Evolutionary conservation across 2,797 vertebrate species (phyloP).

Genomic region (Morelia viridis): DNA sequence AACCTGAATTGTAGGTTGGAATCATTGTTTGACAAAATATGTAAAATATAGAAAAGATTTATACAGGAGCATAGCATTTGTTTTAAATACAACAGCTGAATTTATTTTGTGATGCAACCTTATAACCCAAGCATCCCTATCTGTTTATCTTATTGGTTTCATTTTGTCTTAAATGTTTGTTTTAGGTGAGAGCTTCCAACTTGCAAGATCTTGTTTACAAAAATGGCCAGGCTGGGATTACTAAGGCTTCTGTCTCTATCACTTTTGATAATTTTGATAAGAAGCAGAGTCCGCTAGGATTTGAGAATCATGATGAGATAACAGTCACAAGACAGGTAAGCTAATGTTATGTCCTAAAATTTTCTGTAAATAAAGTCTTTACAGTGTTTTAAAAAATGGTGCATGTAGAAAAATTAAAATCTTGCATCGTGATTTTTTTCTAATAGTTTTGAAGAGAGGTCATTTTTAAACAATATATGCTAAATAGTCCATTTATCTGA

Average conservation of each 20-base stretch:
- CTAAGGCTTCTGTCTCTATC: conserved; percentile 90
- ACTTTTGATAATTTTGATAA: conserved; percentile 96
- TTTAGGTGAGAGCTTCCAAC: conserved; percentile 90
- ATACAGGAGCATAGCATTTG: neutral
- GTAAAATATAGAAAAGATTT: neutral
- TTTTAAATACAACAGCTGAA: neutral
- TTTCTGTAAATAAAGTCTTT: neutral
- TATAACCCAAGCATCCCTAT: neutral
- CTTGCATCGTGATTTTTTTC: neutral
- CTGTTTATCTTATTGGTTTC: neutral
- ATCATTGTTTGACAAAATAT: neutral
- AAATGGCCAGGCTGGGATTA: conserved; percentile 91
- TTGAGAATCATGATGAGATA: conserved; percentile 90
- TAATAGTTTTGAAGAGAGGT: neutral
- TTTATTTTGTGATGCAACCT: neutral
- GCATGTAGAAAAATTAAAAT: neutral
- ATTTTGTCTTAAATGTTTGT: neutral
- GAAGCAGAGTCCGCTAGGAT: conserved; percentile 90
- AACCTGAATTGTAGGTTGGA: neutral
- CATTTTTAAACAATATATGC: neutral
- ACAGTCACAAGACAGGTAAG: conserved; percentile 91
- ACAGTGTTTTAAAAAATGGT: neutral
- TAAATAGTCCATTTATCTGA: neutral
- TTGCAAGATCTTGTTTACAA: conserved; percentile 96
- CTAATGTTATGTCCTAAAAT: neutral